Base-by-base conservation (phyloP, 2,113 vertebrate species). In the Gopherus flavomarginatus region DNA sequence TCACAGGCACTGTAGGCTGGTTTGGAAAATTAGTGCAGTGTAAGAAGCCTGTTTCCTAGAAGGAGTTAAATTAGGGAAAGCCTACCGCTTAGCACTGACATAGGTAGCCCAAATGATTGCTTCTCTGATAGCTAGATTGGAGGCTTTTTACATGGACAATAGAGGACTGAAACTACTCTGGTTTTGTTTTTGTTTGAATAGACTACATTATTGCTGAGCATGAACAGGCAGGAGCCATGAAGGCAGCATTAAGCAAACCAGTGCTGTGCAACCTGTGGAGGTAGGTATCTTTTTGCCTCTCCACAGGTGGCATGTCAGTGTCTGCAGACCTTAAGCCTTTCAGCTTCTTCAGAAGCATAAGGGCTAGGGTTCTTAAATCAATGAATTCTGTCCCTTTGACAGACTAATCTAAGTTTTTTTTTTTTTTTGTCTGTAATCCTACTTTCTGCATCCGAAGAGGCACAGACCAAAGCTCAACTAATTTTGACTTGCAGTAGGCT, bases 81-180 rank as follows among this genome's bases (percentile, higher is more conserved):
- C 65, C 84, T 57, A 0, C 38, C 4, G 1, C 14, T 90, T 1
- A 49, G 42, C 86, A 5, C 75, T n/a, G 31, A 16, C 59, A 8
- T 88, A 69, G 6, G 59, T 56, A 0, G 8, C 56, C 80, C 59
- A 54, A 81, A 69, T 52, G 27, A 9, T 79, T 79, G 54, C 57
- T 85, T 44, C 80, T 52, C 56, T 52, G 35, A 53, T 26, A 3
- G 16, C 72, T 82, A 6, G 69, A 11, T 86, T 10, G 26, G 72
- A 11, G 17, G 57, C 88, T 16, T 6, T 69, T 8, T 54, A 2
- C 1, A 81, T 85, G 89, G 88, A 29, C 52, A 56, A 24, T 3
- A 1, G 24, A 87, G 95, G 90, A 94, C 69, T 90, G 94, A 96
- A 96, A 95, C 77, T 78, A 77, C 88, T 56, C 77, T 82, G 88